phyloP scores from a whole-genome alignment of 2,113 vertebrate genomes.

The Crotalus viridis region DNA sequence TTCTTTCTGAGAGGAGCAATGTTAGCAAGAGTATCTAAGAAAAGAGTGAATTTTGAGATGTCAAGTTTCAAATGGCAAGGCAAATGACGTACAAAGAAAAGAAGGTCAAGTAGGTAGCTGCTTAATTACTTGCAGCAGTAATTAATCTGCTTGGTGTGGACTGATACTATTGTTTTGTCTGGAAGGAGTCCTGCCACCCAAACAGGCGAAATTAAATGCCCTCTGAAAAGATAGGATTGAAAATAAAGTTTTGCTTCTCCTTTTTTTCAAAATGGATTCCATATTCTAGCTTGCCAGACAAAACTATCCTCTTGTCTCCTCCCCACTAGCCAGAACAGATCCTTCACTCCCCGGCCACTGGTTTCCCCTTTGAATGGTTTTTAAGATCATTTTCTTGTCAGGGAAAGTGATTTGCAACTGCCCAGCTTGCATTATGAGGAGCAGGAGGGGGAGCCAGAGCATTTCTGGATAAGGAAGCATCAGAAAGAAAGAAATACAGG shows the following conservation, averaged over 20 bases:
- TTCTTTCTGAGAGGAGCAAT: background rate
- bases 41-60: background rate
- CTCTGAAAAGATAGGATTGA: background rate
- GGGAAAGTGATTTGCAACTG: background rate
- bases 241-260: background rate
- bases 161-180: background rate
- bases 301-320: background rate
- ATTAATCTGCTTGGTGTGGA: background rate
- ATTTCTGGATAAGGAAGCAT: background rate
- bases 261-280: background rate
- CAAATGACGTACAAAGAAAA: background rate
- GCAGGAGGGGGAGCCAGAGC: accelerated
- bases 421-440: background rate
- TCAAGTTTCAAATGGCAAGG: background rate
- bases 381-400: background rate
- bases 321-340: background rate
- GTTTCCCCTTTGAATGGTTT: background rate
- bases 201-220: background rate
- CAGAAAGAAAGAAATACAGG: background rate
- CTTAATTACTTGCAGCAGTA: background rate
- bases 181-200: background rate
- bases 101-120: background rate
- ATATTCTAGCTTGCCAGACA: background rate
- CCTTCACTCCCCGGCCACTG: background rate
- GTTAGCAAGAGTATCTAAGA: no score